Evolutionary conservation across 2,113 vertebrate genomes (phyloP).

Genomic region (Brevimyrus niger): DNA sequence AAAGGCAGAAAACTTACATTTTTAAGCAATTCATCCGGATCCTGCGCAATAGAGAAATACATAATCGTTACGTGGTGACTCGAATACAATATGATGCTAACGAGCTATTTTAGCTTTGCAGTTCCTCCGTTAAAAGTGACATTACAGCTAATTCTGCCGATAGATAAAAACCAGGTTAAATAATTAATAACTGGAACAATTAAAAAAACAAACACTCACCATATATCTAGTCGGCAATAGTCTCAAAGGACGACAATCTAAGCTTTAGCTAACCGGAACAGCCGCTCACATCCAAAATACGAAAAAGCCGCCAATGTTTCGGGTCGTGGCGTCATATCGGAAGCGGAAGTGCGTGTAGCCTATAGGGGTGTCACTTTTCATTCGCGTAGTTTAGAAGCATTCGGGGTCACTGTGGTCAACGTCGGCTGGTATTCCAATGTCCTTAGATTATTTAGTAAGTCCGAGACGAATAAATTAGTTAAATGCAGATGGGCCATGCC

Average conservation of each 20-base stretch:
- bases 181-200: neutral
- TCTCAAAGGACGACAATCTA: neutral
- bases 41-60: neutral
- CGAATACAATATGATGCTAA: neutral
- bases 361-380: neutral
- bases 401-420: neutral
- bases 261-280: neutral
- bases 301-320: slow-evolving; percentile 33
- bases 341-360: neutral
- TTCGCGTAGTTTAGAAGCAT: neutral
- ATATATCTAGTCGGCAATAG: slow-evolving; percentile 19
- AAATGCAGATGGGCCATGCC: neutral
- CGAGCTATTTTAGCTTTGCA: neutral
- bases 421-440: neutral
- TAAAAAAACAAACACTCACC: slow-evolving; percentile 29
- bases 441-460: neutral
- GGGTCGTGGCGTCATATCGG: neutral
- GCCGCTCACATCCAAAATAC: neutral
- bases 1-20: slow-evolving; percentile 10
- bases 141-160: neutral
- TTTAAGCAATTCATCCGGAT: neutral
- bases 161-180: neutral
- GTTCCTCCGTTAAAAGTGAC: neutral
- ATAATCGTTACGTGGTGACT: neutral
- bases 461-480: neutral